Base-by-base conservation (phyloP, 2,888 invertebrate species). In the Gymnoscelis rufifasciata region DNA sequence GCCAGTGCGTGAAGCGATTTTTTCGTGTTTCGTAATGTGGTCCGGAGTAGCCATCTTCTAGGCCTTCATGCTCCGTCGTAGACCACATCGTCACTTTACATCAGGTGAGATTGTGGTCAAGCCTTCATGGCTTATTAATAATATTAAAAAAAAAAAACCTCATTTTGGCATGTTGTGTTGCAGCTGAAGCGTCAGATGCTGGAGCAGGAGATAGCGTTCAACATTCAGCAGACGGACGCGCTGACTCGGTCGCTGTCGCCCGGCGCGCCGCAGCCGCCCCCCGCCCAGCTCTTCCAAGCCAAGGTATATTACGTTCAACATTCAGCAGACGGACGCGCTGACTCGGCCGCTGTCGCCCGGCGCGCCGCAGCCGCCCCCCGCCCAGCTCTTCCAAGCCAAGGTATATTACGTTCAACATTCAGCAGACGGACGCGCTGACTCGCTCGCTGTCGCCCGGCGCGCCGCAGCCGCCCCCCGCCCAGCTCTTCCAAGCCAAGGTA, bases 211-310 rank as follows among this genome's bases (percentile, higher is more conserved):
- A 96, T 97, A 55, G 94, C 96, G 38, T 96, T 96, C 83, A 97
- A 97, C 82, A 96, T 96, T 65, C 96, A 96, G 71, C 96, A 96
- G 79, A 96, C 96, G 12, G 96, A 96, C 81, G 96, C 96, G 3
- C 84, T 97, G 26, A 96, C 96, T 4, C 91, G 96, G 54, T 96
- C 96, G 59, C 86, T 96, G 46, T 96, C 95, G n/a, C 96, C 96
- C 1, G 95, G 92, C 62, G 92, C 75, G 43, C 74, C 69, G 54
- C 70, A 66, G 36, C 74, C 70, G 44, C 72, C 70, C 2, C 67
- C 71, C 0, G 51, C 61, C 0, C 64, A 66, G 1, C 59, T 81
- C 42, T 83, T 78, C 74, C 78, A 74, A 47, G 64, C 77, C 19
- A 87, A 88, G 80, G 87, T 86, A 54, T n/a, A n/a, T n/a, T n/a